These are phyloP conservation scores for Drosophila peninsularis DNA, from an alignment of 2,888 invertebrate species.

Conservation along the genomic window DNA sequence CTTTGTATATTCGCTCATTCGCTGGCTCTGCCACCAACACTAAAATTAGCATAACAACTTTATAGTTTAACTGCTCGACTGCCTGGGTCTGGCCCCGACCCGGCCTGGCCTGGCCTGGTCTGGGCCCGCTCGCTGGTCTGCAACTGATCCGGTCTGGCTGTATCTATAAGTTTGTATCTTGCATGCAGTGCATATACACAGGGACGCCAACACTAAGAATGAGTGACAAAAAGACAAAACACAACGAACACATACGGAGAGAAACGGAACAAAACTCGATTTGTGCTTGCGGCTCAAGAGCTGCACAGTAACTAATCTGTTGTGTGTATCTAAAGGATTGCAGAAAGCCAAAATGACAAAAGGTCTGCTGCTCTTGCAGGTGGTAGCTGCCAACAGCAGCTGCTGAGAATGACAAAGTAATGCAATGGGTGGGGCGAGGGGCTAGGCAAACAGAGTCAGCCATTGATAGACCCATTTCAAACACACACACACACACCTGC, in stretches of 20 bases:
- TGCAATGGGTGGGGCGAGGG: background rate
- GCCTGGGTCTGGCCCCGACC: constrained; percentile 23
- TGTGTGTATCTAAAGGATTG: constrained; percentile 83
- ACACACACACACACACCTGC: constrained; percentile 5
- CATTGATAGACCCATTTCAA: constrained; percentile 54
- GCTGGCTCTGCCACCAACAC: constrained; percentile 68
- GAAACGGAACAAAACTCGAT: constrained; percentile 50
- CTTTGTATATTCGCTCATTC: constrained; percentile 34
- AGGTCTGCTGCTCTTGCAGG: constrained; percentile 53
- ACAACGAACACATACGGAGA: constrained; percentile 18
- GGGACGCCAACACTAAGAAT: constrained; percentile 47
- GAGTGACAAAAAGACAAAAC: constrained; percentile 49
- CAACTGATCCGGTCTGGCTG: constrained; percentile 44
- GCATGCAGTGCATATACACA: constrained; percentile 54
- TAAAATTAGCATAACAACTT: constrained; percentile 84
- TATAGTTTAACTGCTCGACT: constrained; percentile 83
- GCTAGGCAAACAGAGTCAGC: constrained; percentile 10
- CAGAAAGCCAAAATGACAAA: constrained; percentile 58
- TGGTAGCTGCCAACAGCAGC: constrained; percentile 37
- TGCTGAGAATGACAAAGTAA: background rate
- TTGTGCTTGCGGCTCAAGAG: constrained; percentile 39
- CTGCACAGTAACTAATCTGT: constrained; percentile 74
- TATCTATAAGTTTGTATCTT: constrained; percentile 79
- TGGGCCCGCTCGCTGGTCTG: constrained; percentile 35
- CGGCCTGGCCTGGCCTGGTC: constrained; percentile 16